Conservation (phyloP, 2,888 invertebrate genomes). For the Apamea epomidion region DNA sequence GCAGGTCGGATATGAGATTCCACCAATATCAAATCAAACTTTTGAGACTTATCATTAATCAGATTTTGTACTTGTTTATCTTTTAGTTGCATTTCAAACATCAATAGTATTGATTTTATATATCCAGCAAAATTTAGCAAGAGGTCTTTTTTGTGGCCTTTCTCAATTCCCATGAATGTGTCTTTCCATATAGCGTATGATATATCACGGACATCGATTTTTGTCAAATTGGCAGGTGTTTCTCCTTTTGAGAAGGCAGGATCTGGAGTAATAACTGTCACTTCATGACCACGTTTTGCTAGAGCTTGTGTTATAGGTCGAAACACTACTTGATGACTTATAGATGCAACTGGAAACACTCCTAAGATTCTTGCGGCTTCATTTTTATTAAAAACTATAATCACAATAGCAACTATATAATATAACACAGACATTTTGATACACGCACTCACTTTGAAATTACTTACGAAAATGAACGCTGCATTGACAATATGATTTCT, state of each 20-base stretch:
- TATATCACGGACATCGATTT: slow-evolving; percentile 76
- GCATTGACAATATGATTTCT: background rate
- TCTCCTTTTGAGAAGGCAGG: slow-evolving; percentile 70
- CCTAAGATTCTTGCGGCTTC: slow-evolving; percentile 37
- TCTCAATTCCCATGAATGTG: slow-evolving; percentile 28
- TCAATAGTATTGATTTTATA: slow-evolving; percentile 27
- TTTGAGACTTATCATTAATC: slow-evolving; percentile 44
- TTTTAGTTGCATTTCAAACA: slow-evolving; percentile 60
- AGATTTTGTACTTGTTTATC: slow-evolving; percentile 54
- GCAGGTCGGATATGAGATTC: slow-evolving; percentile 54
- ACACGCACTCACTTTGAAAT: slow-evolving; percentile 5
- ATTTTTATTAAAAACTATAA: slow-evolving; percentile 1
- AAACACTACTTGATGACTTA: slow-evolving; percentile 47
- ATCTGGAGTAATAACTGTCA: slow-evolving; percentile 41
- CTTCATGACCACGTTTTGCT: slow-evolving; percentile 35
- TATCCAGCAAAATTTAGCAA: slow-evolving; percentile 20
- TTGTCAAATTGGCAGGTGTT: slow-evolving; percentile 73
- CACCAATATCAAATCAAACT: slow-evolving; percentile 63
- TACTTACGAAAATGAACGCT: background rate
- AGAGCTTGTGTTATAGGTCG: slow-evolving; percentile 36
- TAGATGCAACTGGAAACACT: slow-evolving; percentile 41
- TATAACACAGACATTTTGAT: slow-evolving; percentile 3
- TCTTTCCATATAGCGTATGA: slow-evolving; percentile 71
- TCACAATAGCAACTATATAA: slow-evolving; percentile 1
- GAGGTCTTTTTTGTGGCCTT: slow-evolving; percentile 24